Evolutionary conservation across 2,888 invertebrate genomes (phyloP).

Genomic region (Lepidocyrtinus sp.): DNA sequence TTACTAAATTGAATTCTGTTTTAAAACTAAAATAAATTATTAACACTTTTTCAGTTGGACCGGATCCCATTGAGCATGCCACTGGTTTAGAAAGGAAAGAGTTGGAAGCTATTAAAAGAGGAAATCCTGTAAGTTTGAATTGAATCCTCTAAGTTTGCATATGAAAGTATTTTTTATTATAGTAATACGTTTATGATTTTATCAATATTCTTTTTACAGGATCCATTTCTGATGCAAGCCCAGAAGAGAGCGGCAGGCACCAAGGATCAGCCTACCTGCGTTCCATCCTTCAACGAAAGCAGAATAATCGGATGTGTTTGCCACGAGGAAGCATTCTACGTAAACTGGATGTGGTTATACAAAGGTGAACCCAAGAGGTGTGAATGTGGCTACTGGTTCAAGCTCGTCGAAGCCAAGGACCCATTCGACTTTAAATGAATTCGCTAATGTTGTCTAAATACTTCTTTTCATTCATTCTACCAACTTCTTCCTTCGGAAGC

Average conservation of each 20-base stretch:
- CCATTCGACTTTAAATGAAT: constrained; percentile 68
- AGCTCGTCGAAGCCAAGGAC: constrained; percentile 78
- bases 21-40: not conserved
- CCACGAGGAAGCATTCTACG: constrained; percentile 90
- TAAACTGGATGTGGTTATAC: constrained; percentile 97
- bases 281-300: constrained; percentile 91
- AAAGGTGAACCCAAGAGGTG: constrained; percentile 92
- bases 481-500: constrained; percentile 33
- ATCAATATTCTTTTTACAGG: too few relatives aligned
- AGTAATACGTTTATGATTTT: constrained; percentile 36
- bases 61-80: constrained; percentile 92
- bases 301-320: constrained; percentile 96
- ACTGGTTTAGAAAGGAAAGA: constrained; percentile 95
- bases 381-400: constrained; percentile 98
- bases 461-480: constrained; percentile 49
- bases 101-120: constrained; percentile 86
- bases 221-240: constrained; percentile 80
- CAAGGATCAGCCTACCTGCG: constrained; percentile 87
- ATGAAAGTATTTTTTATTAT: constrained; percentile 8
- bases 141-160: constrained; percentile 9
- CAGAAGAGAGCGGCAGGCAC: constrained; percentile 86
- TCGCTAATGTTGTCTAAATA: constrained; percentile 23
- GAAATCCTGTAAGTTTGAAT: constrained; percentile 80
- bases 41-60: constrained; percentile 80
- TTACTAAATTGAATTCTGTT: not conserved